Conservation (phyloP, 2,888 invertebrate genomes). For the Acleris laterana region DNA sequence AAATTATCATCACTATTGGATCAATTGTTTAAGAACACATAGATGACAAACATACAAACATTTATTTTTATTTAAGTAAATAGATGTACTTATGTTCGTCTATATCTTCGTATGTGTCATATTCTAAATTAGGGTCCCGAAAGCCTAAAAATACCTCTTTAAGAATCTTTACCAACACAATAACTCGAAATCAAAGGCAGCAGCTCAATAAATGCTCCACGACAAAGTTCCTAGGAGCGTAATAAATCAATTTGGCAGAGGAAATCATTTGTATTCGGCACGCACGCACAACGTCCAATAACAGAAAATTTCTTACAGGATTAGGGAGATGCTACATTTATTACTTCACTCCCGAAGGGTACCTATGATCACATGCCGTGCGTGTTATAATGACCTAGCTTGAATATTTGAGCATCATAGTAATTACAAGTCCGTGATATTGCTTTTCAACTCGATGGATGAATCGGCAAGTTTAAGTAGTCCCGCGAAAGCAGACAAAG, state of each 20-base stretch:
- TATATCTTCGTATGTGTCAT: too few relatives aligned
- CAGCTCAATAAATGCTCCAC: constrained; percentile 29
- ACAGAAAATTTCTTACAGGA: constrained; percentile 46
- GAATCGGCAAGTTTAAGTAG: too few relatives aligned
- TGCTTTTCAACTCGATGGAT: too few relatives aligned
- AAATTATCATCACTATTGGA: too few relatives aligned
- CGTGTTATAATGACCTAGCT: neutral
- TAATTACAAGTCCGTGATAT: too few relatives aligned
- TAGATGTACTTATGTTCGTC: too few relatives aligned
- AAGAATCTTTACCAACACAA: neutral
- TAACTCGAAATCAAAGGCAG: constrained; percentile 27
- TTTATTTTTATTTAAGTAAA: too few relatives aligned
- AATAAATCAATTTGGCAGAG: constrained; percentile 54
- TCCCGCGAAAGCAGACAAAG: too few relatives aligned
- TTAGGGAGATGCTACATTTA: constrained; percentile 19
- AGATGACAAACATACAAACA: too few relatives aligned
- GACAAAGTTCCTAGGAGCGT: constrained; percentile 43
- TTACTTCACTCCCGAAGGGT: constrained; percentile 6
- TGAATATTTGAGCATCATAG: too few relatives aligned
- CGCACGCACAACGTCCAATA: constrained; percentile 40
- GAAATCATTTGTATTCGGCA: constrained; percentile 52
- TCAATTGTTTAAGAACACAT: too few relatives aligned
- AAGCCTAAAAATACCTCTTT: neutral
- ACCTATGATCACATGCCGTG: constrained; percentile 3
- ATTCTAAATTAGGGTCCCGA: too few relatives aligned